Base-by-base conservation (phyloP, 1,140 invertebrate genomes). In the Brachionus rubens region DNA sequence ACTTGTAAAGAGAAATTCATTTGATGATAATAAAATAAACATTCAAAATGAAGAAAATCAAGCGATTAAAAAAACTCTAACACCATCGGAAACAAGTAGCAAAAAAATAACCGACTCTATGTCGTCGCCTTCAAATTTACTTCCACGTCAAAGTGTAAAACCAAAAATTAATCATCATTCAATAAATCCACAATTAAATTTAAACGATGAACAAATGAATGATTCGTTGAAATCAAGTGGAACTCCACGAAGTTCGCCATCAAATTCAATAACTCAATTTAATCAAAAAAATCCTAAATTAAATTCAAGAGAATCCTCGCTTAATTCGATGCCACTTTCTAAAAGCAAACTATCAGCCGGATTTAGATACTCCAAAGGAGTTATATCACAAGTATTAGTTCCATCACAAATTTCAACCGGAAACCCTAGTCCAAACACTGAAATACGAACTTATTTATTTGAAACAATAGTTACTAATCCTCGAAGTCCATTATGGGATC, bases 401-500 rank as follows among this genome's bases (percentile, higher is more conserved):
- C 68, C 47, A 28, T 82, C 21, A 81, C 82, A 21, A 78, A 80
- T 5, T 16, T 21, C 41, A 47, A 43, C 40, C 9, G n/a, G 14
- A 41, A 43, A 36, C 30, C 43, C 24, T 4, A 16, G 30, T 28
- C 24, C 12, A 14, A 33, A 28, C 14, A 28, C 16, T 2, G 76
- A 40, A 33, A 33, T 36, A 9, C 19, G 48, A 43, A 52, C 91
- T 0, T 97, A 97, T 83, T 83, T 98, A 5, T 98, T 94, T 84
- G 93, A 97, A 87, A 93, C 92, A 26, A 77, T 86, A 9, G 76
- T 82, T 6, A 80, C 81, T 81, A 78, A 80, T 80, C 30, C 82
- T 89, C 91, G 54, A 78, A 91, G 91, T 3, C 88, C 89, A 40
- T 83, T 99, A n/a, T 99, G 96, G 96, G 95, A 99, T 83, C 92